Percentiles rank a stretch among this genome's conserved stretches.
Evolutionary conservation across 35 echinoderm and acorn worm species (phyloP).

Genomic region (Apostichopus parvimensis): DNA sequence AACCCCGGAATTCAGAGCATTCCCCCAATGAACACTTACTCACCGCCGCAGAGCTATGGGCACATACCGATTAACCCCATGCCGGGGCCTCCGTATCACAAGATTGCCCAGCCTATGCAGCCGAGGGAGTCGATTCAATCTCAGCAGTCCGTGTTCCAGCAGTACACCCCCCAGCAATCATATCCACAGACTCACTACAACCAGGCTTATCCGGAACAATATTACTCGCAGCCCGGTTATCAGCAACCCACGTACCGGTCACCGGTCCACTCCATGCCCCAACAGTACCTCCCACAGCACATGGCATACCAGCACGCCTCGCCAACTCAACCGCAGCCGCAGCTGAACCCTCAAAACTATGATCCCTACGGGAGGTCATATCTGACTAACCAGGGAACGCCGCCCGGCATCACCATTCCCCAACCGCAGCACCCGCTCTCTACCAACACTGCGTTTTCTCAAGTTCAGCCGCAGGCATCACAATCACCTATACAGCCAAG

Average conservation of each 20-base stretch:
- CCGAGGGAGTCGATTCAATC: slow-evolving; percentile 57
- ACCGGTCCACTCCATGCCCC: slow-evolving; percentile 53
- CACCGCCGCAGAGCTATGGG: slow-evolving; percentile 67
- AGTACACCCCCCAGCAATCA: slow-evolving; percentile 63
- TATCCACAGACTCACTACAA: slow-evolving; percentile 64
- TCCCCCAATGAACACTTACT: slow-evolving; percentile 37
- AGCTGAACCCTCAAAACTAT: slow-evolving; percentile 64
- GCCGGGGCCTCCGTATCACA: slow-evolving; percentile 86
- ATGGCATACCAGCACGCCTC: slow-evolving; percentile 73
- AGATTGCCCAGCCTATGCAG: slow-evolving; percentile 94
- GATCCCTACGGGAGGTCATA: slow-evolving; percentile 52
- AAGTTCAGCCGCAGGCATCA: slow-evolving; percentile 43
- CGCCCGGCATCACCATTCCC: slow-evolving; percentile 55
- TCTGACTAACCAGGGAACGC: slow-evolving; percentile 30
- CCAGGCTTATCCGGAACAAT: slow-evolving; percentile 75
- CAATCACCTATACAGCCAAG: slow-evolving; percentile 35
- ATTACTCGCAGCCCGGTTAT: slow-evolving; percentile 55
- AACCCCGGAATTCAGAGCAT: slow-evolving; percentile 44
- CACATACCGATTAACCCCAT: slow-evolving; percentile 96
- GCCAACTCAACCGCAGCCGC: slow-evolving; percentile 58
- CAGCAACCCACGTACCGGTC: slow-evolving; percentile 54
- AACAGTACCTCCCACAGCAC: slow-evolving; percentile 59
- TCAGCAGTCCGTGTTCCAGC: slow-evolving; percentile 68
- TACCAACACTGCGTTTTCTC: slow-evolving; percentile 53
- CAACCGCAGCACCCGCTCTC: slow-evolving; percentile 57